phyloP scores from a whole-genome alignment of 2,797 vertebrate genomes.

The Cuniculus paca region DNA sequence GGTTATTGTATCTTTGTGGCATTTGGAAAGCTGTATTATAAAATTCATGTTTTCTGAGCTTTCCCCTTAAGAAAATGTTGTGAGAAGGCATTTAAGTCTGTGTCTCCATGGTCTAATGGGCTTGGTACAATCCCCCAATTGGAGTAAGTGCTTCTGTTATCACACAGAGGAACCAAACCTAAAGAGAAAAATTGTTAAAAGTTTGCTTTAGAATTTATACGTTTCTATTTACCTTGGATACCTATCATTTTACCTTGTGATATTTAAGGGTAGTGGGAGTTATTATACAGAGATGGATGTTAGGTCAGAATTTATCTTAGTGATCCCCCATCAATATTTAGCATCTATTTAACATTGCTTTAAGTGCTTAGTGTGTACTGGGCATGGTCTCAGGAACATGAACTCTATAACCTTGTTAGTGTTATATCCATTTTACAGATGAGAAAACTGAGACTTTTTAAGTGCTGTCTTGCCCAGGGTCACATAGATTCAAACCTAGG shows the following conservation, averaged over 20 bases:
- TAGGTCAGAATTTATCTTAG: slow-evolving; percentile 15
- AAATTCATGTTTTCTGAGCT: neutral
- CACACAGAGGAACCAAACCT: neutral
- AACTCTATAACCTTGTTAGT: neutral
- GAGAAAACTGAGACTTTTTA: neutral
- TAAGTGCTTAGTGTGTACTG: neutral
- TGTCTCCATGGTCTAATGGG: neutral
- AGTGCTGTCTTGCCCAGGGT: neutral
- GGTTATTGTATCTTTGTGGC: neutral
- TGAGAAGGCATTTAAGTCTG: neutral
- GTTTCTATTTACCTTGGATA: slow-evolving; percentile 12
- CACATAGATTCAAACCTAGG: neutral
- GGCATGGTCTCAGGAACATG: neutral
- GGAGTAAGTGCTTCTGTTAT: neutral
- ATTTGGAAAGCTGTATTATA: neutral
- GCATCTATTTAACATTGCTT: neutral
- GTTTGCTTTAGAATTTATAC: neutral
- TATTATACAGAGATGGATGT: neutral
- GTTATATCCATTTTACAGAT: slow-evolving; percentile 2
- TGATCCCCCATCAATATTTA: neutral
- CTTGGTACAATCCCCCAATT: neutral
- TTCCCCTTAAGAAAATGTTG: neutral
- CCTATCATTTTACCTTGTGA: neutral
- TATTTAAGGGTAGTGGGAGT: neutral
- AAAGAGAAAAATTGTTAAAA: neutral